Conservation (phyloP, 2,113 vertebrate species). For the Pheucticus melanocephalus region DNA sequence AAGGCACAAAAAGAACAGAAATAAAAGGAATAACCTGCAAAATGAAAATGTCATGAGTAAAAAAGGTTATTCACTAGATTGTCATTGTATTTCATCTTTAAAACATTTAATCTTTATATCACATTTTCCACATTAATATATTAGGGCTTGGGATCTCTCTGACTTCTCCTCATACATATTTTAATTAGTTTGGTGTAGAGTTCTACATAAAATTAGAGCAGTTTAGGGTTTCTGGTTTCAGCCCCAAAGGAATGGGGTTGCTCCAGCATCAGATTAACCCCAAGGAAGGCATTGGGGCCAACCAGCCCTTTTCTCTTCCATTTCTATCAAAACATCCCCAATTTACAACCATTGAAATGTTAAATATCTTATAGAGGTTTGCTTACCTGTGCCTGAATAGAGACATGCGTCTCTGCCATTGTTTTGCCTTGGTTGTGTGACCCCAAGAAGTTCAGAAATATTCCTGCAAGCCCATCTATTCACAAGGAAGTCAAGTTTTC, state of each 20-base stretch:
- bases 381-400: too few species aligned
- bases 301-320: neutral
- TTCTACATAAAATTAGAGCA: neutral
- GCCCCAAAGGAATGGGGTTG: neutral
- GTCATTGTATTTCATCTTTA: constrained; percentile 10
- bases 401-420: too few species aligned
- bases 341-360: too few species aligned
- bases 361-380: too few species aligned
- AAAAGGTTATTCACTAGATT: neutral
- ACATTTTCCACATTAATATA: neutral
- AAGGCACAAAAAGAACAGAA: neutral
- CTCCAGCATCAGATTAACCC: neutral
- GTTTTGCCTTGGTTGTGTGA: too few species aligned
- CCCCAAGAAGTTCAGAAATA: too few species aligned
- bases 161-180: neutral
- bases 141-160: neutral
- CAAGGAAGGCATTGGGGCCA: neutral
- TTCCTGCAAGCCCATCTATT: too few species aligned
- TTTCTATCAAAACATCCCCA: neutral
- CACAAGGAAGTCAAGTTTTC: too few species aligned
- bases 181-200: neutral
- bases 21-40: constrained; percentile 2
- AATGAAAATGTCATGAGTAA: constrained; percentile 14
- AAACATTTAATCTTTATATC: constrained; percentile 3
- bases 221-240: neutral